Percentiles rank a stretch among this genome's conserved stretches.
phyloP scores from a whole-genome alignment of 1,140 invertebrate genomes.

The Galendromus occidentalis region DNA sequence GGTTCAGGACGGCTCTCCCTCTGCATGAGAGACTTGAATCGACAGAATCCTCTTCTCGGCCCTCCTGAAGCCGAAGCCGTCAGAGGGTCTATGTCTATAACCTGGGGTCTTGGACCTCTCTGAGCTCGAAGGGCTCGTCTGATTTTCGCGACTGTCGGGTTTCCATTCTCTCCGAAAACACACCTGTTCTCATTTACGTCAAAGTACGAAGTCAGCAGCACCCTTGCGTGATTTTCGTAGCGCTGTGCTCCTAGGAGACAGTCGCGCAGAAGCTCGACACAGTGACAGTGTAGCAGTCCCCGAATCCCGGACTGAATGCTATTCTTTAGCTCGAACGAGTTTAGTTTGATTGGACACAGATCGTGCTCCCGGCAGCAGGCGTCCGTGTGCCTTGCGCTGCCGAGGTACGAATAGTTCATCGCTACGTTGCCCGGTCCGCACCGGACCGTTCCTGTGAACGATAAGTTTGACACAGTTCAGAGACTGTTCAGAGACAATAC shows the following conservation, averaged over 20 bases:
- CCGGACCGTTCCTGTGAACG: neutral
- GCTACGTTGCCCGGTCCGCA: neutral
- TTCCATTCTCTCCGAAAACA: too few species aligned
- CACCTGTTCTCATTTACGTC: too few species aligned
- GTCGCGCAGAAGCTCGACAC: neutral
- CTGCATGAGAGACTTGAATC: too few species aligned
- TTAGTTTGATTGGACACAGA: neutral
- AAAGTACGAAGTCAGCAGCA: too few species aligned
- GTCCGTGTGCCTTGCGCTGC: neutral
- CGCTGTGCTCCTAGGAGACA: neutral
- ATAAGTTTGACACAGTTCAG: too few species aligned
- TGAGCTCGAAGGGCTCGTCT: too few species aligned
- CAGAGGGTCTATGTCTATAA: too few species aligned
- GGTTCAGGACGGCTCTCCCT: too few species aligned
- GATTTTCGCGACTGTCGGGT: too few species aligned
- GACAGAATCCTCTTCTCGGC: too few species aligned
- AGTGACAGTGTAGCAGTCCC: neutral
- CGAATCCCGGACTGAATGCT: neutral
- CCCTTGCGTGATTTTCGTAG: neutral
- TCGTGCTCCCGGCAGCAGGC: neutral
- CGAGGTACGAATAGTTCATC: neutral
- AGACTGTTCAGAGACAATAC: neutral
- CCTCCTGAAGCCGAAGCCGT: too few species aligned
- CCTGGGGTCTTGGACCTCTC: too few species aligned
- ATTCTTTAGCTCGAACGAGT: neutral